phyloP scores from a whole-genome alignment of 2,113 vertebrate species.

The Daubentonia madagascariensis region DNA sequence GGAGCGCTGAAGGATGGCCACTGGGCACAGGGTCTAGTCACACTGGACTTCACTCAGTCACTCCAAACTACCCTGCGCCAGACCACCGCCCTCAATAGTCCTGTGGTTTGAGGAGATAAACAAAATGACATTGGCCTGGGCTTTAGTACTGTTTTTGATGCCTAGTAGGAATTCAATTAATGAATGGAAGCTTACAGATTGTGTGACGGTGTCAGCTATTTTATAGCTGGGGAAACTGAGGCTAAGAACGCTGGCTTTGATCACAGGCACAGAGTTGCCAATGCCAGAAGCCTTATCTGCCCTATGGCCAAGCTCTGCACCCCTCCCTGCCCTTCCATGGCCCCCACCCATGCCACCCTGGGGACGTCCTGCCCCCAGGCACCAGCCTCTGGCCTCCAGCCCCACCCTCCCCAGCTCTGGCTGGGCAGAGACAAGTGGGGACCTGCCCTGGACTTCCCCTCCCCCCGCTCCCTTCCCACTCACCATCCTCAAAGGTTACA shows the following conservation, averaged over 20 bases:
- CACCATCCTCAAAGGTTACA: background rate
- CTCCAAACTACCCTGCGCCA: background rate
- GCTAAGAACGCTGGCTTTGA: background rate
- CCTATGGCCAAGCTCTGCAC: background rate
- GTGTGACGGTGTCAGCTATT: background rate
- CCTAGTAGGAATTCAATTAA: background rate
- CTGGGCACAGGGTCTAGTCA: background rate
- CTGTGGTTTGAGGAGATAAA: background rate
- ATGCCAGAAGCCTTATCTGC: background rate
- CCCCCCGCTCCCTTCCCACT: background rate
- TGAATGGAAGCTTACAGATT: background rate
- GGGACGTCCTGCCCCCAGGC: too few species aligned
- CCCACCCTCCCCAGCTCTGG: background rate
- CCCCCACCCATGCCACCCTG: too few species aligned
- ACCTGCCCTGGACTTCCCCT: too few species aligned
- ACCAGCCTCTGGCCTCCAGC: background rate
- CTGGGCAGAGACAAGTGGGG: too few species aligned
- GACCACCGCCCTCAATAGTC: background rate
- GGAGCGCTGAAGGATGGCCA: background rate
- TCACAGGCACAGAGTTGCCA: background rate
- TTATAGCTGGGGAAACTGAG: background rate
- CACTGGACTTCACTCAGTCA: background rate
- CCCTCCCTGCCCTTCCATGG: background rate
- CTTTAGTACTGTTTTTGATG: background rate
- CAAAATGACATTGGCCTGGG: background rate